Evolutionary conservation across 64 coral and sea anemone species (phyloP), one percentile per base, ranked within the genome.

Genomic region (Montipora foliosa): DNA sequence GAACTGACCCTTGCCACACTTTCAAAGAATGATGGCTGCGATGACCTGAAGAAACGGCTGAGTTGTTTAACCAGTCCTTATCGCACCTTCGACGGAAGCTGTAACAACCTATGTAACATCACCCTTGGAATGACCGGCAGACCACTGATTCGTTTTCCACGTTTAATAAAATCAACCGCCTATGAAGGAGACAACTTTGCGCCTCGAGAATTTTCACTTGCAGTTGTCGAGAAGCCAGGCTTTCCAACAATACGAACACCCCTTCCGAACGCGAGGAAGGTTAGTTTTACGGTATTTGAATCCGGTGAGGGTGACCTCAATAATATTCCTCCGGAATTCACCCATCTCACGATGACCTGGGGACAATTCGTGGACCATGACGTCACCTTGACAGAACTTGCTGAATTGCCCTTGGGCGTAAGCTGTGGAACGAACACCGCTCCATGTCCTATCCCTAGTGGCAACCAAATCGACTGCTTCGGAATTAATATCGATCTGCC

Each of bases 351-450:
- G 2, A 94, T 93, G 91, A 87, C 84, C 5, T 93, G 75, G 75
- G 91, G 91, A 12, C 91, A 93, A 78, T 88, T 73, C 8, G 2
- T 79, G 25, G 91, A 88, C 59, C 91, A 93, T 14, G 91, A 93
- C 22, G 5, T 80, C 1, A 93, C 91, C 19, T 47, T 93, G 13
- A 87, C 75, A 37, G 82, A 87, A 17, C 74, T 72, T 6, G 66
- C 83, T 2, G 15, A 2, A 57, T 5, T 57, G 11, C 53, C 53
- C 53, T 1, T 2, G 2, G 50, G 5, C 22, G 81, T 71, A 55
- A 11, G 8, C 1, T 83, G 80, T 46, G 80, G 80, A 8, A 67
- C 37, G 1, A 83, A 83, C 29, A 25, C 1, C 9, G 64, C 3
- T 1, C 45, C 44, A 4, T 86, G 82, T 12, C 14, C 6, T 19